Evolutionary conservation across 1,140 invertebrate genomes (phyloP).

Genomic region (Drosophila mayri): DNA sequence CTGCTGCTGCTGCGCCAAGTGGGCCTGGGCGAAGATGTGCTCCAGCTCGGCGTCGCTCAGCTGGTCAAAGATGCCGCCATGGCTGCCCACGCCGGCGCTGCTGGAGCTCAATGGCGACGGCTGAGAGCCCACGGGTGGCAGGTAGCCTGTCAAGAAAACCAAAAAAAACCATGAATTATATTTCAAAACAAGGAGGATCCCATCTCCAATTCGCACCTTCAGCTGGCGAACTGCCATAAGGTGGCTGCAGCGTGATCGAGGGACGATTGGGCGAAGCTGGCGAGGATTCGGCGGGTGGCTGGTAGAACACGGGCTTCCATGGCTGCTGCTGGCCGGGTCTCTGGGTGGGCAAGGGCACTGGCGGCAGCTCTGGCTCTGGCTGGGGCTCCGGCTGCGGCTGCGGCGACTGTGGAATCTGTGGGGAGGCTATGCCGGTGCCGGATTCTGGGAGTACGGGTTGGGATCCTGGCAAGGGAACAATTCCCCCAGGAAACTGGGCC

Average conservation of each 20-base stretch:
- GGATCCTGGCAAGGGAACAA: conserved; percentile 67
- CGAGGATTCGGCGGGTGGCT: conserved; percentile 56
- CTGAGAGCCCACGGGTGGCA: conserved; percentile 60
- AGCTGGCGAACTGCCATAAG: conserved; percentile 71
- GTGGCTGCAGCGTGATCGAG: conserved; percentile 70
- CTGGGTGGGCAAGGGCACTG: conserved; percentile 17
- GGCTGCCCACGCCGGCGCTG: conserved; percentile 29
- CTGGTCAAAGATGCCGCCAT: conserved; percentile 71
- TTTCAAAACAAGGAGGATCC: not conserved
- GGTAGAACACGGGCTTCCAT: conserved; percentile 74
- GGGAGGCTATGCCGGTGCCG: conserved; percentile 73
- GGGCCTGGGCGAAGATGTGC: conserved; percentile 78
- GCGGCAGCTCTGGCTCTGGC: conserved; percentile 33
- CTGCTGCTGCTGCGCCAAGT: conserved; percentile 54
- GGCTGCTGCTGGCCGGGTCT: conserved; percentile 63
- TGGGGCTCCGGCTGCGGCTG: conserved; percentile 26
- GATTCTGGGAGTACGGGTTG: conserved; percentile 60
- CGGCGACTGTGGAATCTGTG: conserved; percentile 68
- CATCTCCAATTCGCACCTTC: conserved; percentile 51
- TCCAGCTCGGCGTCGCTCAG: conserved; percentile 76
- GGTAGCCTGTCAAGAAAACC: conserved; percentile 50
- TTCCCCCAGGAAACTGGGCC: conserved; percentile 68
- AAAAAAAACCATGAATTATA: not conserved
- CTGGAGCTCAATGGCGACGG: conserved; percentile 32
- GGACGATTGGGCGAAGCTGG: conserved; percentile 59